Base-by-base conservation (phyloP, 2,113 vertebrate genomes). In the Ascaphus truei region DNA sequence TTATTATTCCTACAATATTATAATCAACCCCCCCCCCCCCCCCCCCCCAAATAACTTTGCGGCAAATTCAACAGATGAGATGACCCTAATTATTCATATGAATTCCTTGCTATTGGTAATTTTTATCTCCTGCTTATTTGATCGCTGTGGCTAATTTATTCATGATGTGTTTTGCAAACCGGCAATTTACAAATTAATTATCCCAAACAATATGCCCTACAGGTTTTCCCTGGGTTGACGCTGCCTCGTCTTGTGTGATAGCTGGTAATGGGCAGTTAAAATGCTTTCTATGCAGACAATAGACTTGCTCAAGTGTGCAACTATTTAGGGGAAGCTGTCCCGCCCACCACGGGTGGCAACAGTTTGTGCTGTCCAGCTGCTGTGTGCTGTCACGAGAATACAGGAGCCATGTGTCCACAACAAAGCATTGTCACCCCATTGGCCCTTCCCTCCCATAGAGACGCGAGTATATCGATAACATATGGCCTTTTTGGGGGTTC, bases 271-370 rank as follows among this genome's bases (percentile, higher is more conserved):
- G 84, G 82, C 90, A 50, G 89, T 88, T 92, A 85, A 84, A 86
- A 90, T 85, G 90, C 83, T 84, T 84, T 84, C 76, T 82, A 47
- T 68, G 62, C 69, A 68, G 73, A 94, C 90, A 93, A 91, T 90
- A 80, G 85, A 76, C 58, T 80, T 84, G 83, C 75, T 92, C 82
- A 86, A 90, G 86, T 91, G 89, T 93, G 87, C 77, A 79, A 79
- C 81, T 79, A 77, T 90, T 85, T 82, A 62, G 75, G 75, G 76
- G 82, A 85, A 83, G 79, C 75, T 55, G 72, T 79, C 84, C 86
- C 87, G 81, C 87, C 90, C 83, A 85, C 79, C 27, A 55, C 75
- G 75, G 84, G 85, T 84, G 84, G 90, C 61, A 71, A 87, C 87
- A 85, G 86, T 80, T 90, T 85, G 81, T 60, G 64, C 81, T 62